Percentiles rank a stretch among this genome's conserved stretches.
Conservation (phyloP, 2,113 vertebrate species). For the Ondatra zibethicus region DNA sequence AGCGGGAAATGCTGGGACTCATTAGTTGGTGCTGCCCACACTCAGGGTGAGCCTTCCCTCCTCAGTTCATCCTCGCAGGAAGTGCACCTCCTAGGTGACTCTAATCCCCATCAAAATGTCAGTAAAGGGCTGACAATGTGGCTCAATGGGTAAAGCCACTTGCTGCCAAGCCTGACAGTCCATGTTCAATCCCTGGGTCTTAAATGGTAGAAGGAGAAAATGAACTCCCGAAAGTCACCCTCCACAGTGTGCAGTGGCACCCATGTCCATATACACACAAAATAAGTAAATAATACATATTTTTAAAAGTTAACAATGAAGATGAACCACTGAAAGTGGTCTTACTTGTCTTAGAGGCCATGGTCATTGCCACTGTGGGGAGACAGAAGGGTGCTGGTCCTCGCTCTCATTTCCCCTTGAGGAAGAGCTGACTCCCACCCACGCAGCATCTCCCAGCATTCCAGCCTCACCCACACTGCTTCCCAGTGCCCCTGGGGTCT, state of each 20-base stretch:
- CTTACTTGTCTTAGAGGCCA: neutral
- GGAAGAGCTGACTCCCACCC: neutral
- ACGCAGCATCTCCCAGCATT: accelerated
- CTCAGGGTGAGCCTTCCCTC: neutral
- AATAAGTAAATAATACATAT: neutral
- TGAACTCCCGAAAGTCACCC: neutral
- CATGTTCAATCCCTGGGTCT: neutral
- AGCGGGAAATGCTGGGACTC: neutral
- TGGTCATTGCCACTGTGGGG: neutral
- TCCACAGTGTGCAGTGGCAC: too few relatives aligned
- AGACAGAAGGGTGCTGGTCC: neutral
- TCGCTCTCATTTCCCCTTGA: neutral
- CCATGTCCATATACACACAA: neutral
- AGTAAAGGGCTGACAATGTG: neutral
- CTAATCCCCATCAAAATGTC: neutral
- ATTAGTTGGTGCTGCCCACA: neutral
- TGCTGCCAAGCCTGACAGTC: too few relatives aligned
- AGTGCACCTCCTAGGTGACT: neutral
- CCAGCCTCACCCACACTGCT: neutral
- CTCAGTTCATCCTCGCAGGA: neutral
- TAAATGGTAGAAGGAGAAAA: neutral
- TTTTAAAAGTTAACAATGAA: neutral
- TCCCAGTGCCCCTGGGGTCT: neutral
- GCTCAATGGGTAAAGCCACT: neutral
- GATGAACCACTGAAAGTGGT: too few relatives aligned